Evolutionary conservation across 2,888 invertebrate species (phyloP).

Genomic region (Chromoteleia sp.): DNA sequence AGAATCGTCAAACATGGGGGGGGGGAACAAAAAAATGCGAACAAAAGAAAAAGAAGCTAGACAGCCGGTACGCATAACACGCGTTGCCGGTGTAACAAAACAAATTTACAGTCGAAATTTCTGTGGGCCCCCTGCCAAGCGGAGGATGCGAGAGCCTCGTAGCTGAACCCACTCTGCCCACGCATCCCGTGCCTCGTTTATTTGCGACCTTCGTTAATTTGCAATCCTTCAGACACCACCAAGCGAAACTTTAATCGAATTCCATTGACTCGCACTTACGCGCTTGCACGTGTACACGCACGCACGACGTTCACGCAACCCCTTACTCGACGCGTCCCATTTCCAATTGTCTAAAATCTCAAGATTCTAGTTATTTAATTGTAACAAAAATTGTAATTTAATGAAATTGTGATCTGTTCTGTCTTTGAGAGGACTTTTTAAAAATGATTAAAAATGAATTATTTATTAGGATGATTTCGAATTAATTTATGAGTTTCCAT

Average conservation of each 20-base stretch:
- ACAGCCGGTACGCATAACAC: slow-evolving; percentile 61
- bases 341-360: no score
- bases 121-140: slow-evolving; percentile 72
- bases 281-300: slow-evolving; percentile 13
- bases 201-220: slow-evolving; percentile 71
- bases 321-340: slow-evolving; percentile 33
- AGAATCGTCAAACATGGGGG: no score
- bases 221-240: slow-evolving; percentile 68
- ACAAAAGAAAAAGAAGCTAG: slow-evolving; percentile 2
- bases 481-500: no score
- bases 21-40: not conserved
- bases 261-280: slow-evolving; percentile 59
- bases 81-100: slow-evolving; percentile 77
- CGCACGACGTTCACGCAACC: slow-evolving; percentile 24
- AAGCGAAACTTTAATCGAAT: slow-evolving; percentile 69
- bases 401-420: no score
- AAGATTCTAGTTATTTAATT: no score
- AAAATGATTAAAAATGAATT: no score
- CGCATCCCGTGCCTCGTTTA: slow-evolving; percentile 65
- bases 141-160: slow-evolving; percentile 46
- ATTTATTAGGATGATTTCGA: no score
- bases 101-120: slow-evolving; percentile 75
- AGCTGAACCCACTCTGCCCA: slow-evolving; percentile 60
- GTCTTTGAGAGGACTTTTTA: no score
- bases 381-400: no score